Evolutionary conservation across 1,140 invertebrate species (phyloP).

Genomic region (Bombus picipes): DNA sequence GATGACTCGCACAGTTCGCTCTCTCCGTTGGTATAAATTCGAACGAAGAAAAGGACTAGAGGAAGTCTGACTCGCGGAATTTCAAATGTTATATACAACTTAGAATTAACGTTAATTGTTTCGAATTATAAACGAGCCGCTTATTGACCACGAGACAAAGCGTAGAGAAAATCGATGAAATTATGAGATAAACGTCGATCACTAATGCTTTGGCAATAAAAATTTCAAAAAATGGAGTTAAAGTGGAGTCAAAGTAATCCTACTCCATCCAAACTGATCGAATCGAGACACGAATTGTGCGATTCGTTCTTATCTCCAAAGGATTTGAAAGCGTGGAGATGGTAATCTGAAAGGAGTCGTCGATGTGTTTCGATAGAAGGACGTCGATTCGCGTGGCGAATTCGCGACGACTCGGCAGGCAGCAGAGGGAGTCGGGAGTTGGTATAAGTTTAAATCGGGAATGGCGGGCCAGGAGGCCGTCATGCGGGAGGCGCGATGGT

Average conservation of each 20-base stretch:
- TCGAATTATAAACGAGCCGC: background rate
- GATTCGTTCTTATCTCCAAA: no score
- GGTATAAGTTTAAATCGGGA: conserved; percentile 79
- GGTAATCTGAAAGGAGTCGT: background rate
- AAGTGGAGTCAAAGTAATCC: no score
- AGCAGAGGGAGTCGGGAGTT: conserved; percentile 46
- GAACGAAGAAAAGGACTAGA: conserved; percentile 17
- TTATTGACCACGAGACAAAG: no score
- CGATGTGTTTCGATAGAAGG: background rate
- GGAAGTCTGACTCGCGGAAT: background rate
- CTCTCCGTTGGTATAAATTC: conserved; percentile 2
- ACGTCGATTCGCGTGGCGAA: conserved; percentile 49
- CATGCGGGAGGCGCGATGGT: conserved; percentile 80
- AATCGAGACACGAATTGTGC: no score
- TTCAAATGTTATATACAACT: background rate
- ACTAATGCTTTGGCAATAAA: no score
- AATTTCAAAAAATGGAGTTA: no score
- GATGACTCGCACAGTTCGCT: conserved; percentile 34
- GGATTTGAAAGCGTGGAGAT: background rate
- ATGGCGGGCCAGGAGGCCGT: conserved; percentile 78
- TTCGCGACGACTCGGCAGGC: conserved; percentile 47
- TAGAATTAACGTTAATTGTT: background rate
- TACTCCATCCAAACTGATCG: no score
- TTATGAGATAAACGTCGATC: no score
- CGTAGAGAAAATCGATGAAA: no score